Percentiles rank a stretch among this genome's conserved stretches.
Conservation (phyloP, 2,888 invertebrate species). For the Vanessa cardui region DNA sequence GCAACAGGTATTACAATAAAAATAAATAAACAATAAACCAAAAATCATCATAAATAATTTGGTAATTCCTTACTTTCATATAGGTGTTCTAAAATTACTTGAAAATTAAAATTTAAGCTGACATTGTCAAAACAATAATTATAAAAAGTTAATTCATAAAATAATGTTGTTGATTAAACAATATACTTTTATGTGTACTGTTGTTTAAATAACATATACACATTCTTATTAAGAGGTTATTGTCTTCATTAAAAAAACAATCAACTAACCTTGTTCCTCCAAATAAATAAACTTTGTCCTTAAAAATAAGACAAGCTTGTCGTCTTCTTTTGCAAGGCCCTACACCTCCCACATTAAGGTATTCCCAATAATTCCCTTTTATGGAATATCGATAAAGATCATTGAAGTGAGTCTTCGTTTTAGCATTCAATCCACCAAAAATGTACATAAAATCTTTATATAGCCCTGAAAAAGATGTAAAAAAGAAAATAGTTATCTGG, state of each 20-base stretch:
- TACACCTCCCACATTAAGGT: conserved; percentile 81
- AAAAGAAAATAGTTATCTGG: not conserved
- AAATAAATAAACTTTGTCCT: conserved; percentile 90
- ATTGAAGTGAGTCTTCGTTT: conserved; percentile 89
- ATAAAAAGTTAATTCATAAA: too few relatives aligned
- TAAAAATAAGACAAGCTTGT: conserved; percentile 91
- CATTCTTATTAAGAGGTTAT: too few relatives aligned
- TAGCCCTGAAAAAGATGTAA: conserved; percentile 86
- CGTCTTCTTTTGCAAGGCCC: conserved; percentile 86
- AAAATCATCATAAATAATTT: too few relatives aligned
- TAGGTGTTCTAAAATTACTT: too few relatives aligned
- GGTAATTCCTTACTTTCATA: too few relatives aligned
- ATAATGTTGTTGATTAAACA: too few relatives aligned
- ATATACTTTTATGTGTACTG: too few relatives aligned
- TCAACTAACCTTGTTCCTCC: conserved; percentile 91
- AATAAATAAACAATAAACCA: too few relatives aligned
- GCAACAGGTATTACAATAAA: too few relatives aligned
- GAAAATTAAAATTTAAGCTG: too few relatives aligned
- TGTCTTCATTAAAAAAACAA: not conserved
- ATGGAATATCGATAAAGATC: conserved; percentile 91
- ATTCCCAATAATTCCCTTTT: conserved; percentile 83
- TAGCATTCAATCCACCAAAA: conserved; percentile 95
- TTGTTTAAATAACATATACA: too few relatives aligned
- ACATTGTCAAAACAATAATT: too few relatives aligned
- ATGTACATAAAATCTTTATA: conserved; percentile 90